Evolutionary conservation across 1,140 invertebrate species (phyloP), one percentile per base, ranked within the genome.

Genomic region (Cydia fagiglandana): DNA sequence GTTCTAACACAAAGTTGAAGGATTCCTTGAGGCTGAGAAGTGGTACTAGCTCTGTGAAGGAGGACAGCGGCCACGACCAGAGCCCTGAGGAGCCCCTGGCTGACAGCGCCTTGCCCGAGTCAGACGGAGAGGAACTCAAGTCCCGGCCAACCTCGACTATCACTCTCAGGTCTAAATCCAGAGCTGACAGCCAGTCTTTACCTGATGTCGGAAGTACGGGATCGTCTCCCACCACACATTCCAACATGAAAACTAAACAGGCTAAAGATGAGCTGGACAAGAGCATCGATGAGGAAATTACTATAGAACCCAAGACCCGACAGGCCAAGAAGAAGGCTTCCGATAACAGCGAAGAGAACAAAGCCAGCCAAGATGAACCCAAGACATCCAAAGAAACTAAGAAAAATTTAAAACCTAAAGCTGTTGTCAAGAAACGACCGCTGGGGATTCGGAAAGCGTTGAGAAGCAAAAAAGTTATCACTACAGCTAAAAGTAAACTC

Each of bases 161-260:
- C 77, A 79, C 64, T 76, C 68, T 80, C 41, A 77, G 75, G 80
- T 84, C 78, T 76, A 81, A 66, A 80, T 73, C 41, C 20, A 81
- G 79, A 79, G 82, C 83, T 86, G 83, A 89, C 47, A 74, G 76
- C 73, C 80, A 86, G 83, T 78, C 50, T 83, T 73, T 85, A 88
- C 90, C 91, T 91, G 83, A 93, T 93, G 91, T 92, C 91, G 87
- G 84, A 87, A 81, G 80, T 85, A 90, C 87, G 86, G 89, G 85
- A 78, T 76, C 78, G 77, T 81, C 85, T 86, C 82, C 86, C 83
- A 86, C 86, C 83, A 84, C 80, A 91, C 86, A 93, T 91, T 91
- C 90, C 91, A 93, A 84, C 86, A 93, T 93, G 91, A 93, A 93
- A 91, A 91, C 91, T 84, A 93, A 93, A 82, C 91, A 93, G 80